Evolutionary conservation across 1,140 invertebrate species (phyloP), one percentile per base, ranked within the genome.

Genomic region (Spodoptera frugiperda): DNA sequence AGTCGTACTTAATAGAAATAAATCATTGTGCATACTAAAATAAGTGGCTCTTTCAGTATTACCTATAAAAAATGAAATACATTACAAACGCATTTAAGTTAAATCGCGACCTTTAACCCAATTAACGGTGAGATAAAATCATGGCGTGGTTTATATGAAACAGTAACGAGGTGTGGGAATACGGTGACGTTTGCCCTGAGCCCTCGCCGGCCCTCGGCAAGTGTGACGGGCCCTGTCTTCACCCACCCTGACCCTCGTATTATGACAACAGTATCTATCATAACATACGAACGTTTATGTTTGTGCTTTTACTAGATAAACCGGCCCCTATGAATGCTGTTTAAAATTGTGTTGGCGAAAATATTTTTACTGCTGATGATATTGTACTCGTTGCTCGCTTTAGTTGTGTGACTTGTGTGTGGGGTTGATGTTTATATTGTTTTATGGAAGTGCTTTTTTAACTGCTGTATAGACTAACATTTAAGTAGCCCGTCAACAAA

Each of bases 91-190:
- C 4, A 44, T 59, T 73, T 8, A 49, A 73, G 44, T 44, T 21
- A 61, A 73, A 73, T 73, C 53, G 71, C 19, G 17, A 3, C 71
- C 71, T 59, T 59, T 61, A 73, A 73, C 71, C 71, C 71, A 73
- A 73, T 73, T 73, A 73, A 73, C 21, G 63, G 63, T 54, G 49
- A 79, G 73, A 82, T 85, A 80, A 83, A 82, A 84, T 82, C 53
- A 85, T 81, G 76, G 81, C 67, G 68, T 76, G 65, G 77, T 79
- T 84, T 82, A 78, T 82, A 77, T 85, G 78, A 84, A 86, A 87
- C 78, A 85, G 82, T 89, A 89, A 89, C 87, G 84, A 89, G 84
- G 81, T 88, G 61, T 61, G 88, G 88, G 88, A 89, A 86, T 88
- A 86, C 55, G 48, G 72, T 33, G 55, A 80, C 72, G 61, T 46